Percentiles rank a stretch among this genome's conserved stretches.
Conservation (phyloP, 2,888 invertebrate species). For the Drosophila acutilabella region DNA sequence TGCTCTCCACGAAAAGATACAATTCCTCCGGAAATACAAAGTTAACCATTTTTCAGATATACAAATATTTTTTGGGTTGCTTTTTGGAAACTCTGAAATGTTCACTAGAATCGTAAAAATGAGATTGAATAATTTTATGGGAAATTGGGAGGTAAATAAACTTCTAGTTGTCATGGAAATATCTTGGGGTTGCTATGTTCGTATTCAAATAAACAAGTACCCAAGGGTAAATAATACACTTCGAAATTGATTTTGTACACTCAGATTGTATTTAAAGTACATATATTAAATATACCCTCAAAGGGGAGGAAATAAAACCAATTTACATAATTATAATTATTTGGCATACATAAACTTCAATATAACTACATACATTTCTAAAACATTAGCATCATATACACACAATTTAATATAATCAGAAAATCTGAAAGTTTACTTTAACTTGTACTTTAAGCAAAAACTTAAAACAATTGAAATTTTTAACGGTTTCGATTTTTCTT, state of each 20-base stretch:
- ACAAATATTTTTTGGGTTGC: not conserved
- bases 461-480: no score
- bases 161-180: conserved; percentile 37
- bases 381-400: conserved; percentile 32
- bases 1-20: conserved; percentile 90
- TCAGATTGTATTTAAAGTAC: conserved; percentile 41
- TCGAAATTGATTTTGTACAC: conserved; percentile 26
- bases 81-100: not conserved
- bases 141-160: conserved; percentile 24
- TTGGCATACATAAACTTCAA: conserved; percentile 17
- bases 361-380: conserved; percentile 19
- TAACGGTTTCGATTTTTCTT: no score
- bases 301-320: conserved; percentile 2
- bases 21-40: conserved; percentile 89
- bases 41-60: conserved; percentile 80
- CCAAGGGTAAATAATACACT: not conserved
- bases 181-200: conserved; percentile 26
- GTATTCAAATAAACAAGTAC: not conserved
- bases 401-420: conserved; percentile 10
- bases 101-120: conserved; percentile 4
- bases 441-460: no score
- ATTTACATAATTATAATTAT: conserved; percentile 18
- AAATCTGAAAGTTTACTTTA: not conserved
- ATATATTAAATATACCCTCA: conserved; percentile 11
- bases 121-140: conserved; percentile 9